These are phyloP conservation scores for Trypoxylon attenuatum DNA, from an alignment of 2,888 invertebrate species.

Conservation along the genomic window DNA sequence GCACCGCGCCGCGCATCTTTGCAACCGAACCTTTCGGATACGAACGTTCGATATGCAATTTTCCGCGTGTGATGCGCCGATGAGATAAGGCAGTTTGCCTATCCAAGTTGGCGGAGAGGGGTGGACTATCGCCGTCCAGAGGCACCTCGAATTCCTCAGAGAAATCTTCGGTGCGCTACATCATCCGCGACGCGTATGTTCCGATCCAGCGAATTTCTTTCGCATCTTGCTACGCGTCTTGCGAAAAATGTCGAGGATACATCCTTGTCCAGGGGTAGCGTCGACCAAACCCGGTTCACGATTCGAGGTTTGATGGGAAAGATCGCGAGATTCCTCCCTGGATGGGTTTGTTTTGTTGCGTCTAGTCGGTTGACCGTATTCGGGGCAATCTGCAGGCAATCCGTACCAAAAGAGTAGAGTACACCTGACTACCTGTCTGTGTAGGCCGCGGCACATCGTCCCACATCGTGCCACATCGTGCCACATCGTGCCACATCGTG, in stretches of 20 bases:
- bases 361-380: too few relatives aligned
- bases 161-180: constrained; percentile 72
- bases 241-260: constrained; percentile 61
- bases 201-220: constrained; percentile 65
- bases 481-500: too few relatives aligned
- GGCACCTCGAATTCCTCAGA: constrained; percentile 67
- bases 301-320: not conserved
- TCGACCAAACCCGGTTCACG: too few relatives aligned
- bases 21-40: constrained; percentile 30
- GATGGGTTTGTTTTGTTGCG: too few relatives aligned
- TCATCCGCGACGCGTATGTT: constrained; percentile 53
- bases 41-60: constrained; percentile 56
- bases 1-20: too few relatives aligned
- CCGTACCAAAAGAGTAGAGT: constrained; percentile 27
- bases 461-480: too few relatives aligned
- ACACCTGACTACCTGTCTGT: constrained; percentile 32
- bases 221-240: constrained; percentile 52
- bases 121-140: constrained; percentile 18
- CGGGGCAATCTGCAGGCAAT: too few relatives aligned
- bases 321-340: too few relatives aligned
- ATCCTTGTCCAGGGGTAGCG: constrained; percentile 42
- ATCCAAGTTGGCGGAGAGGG: constrained; percentile 54
- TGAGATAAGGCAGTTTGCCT: constrained; percentile 35
- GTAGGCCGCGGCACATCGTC: too few relatives aligned
- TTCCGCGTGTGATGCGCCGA: constrained; percentile 63